phyloP scores from a whole-genome alignment of 2,888 invertebrate genomes.

The Papilio demoleus region DNA sequence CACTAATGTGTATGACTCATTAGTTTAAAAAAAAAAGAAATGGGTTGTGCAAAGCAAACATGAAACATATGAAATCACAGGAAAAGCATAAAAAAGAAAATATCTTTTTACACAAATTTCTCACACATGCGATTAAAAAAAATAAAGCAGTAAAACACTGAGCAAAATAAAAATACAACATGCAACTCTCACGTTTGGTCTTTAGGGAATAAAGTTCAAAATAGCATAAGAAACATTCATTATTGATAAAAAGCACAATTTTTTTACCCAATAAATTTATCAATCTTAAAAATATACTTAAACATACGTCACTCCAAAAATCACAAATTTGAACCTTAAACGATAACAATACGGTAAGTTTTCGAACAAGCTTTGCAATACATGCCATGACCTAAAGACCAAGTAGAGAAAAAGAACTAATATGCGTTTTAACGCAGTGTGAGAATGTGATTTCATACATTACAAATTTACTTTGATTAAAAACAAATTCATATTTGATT shows the following conservation, averaged over 20 bases:
- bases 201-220: conserved; percentile 75
- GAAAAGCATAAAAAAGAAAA: conserved; percentile 70
- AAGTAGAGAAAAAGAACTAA: conserved; percentile 66
- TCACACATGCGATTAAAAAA: conserved; percentile 80
- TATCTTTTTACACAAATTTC: conserved; percentile 56
- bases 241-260: conserved; percentile 57
- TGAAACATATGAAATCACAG: conserved; percentile 82
- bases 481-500: conserved; percentile 62
- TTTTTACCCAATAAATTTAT: conserved; percentile 84
- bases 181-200: conserved; percentile 83
- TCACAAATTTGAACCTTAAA: conserved; percentile 43
- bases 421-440: conserved; percentile 67
- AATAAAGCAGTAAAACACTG: conserved; percentile 66
- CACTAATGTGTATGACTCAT: conserved; percentile 37
- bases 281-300: conserved; percentile 71
- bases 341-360: conserved; percentile 32
- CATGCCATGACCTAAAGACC: conserved; percentile 80
- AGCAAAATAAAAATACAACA: conserved; percentile 72
- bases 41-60: conserved; percentile 79
- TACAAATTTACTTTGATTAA: conserved; percentile 75
- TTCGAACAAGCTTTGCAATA: conserved; percentile 41
- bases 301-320: conserved; percentile 70
- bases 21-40: conserved; percentile 58
- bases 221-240: conserved; percentile 57
- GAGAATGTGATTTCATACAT: conserved; percentile 81